Base-by-base conservation (phyloP, 2,888 invertebrate genomes). In the Trichogramma dendrolimi region DNA sequence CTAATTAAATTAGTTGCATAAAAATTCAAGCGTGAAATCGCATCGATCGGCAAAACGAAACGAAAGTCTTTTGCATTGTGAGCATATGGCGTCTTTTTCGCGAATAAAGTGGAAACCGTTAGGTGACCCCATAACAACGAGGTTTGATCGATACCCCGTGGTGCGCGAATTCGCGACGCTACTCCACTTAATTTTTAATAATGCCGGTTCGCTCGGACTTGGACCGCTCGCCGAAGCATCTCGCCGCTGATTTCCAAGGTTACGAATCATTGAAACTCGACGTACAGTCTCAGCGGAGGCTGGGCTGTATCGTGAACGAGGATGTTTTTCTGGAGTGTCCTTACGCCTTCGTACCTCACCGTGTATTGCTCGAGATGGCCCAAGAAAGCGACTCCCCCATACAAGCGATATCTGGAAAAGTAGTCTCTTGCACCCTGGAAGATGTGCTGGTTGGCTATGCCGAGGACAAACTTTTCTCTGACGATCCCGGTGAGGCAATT, bases 371-470 rank as follows among this genome's bases (percentile, higher is more conserved):
- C 5, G 68, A 59, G 5, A 10, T 69, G 4, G 63, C 70, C 4
- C 66, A 65, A 42, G 51, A 43, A 5, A 6, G 66, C 2, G 67
- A 61, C 11, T 74, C 77, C 4, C 59, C 69, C 4, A 42, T 78
- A 10, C 65, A 71, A 1, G 14, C 53, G 8, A 62, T 68, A 47
- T 60, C 40, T 6, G 71, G 71, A 4, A 61, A 56, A 10, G 70
- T 78, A 10, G 55, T 64, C 4, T 59, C 61, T 4, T 74, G 71
- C 55, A 51, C 6, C 59, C 69, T 2, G 47, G 27, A 27, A 6
- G 54, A 66, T 38, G 73, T 85, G 4, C 76, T 90, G 0, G 71
- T 90, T 58, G 90, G 89, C 0, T 90, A 88, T 69, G 83, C 86
- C 10, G 84, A 85, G 0, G 83, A 84, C 49, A 85, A 86, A 70